A percentile compares a stretch with the other conserved stretches of the same genome.
phyloP scores from a whole-genome alignment of 2,797 vertebrate species.

The Gymnoscopelus braueri region DNA sequence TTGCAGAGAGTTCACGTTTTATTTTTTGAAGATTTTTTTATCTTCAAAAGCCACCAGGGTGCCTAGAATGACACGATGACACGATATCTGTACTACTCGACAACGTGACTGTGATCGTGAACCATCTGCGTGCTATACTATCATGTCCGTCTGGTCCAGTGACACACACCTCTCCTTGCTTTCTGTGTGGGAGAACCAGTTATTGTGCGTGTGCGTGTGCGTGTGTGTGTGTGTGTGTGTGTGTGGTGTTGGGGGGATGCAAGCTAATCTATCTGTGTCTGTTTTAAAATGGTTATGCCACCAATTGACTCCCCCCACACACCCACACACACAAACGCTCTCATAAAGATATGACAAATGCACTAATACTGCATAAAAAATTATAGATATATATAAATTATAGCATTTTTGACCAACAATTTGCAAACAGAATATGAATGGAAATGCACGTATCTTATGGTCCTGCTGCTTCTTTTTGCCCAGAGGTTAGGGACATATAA shows the following conservation, averaged over 20 bases:
- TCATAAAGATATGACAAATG: too few relatives aligned
- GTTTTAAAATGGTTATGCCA: slow-evolving; percentile 50
- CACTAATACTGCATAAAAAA: too few relatives aligned
- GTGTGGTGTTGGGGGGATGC: slow-evolving; percentile 13
- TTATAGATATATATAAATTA: too few relatives aligned
- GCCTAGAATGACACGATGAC: too few relatives aligned
- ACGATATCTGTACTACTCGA: too few relatives aligned
- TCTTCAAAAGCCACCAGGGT: too few relatives aligned
- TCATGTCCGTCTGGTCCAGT: slow-evolving; percentile 44
- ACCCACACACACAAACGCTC: slow-evolving; percentile 12
- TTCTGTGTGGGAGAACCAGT: slow-evolving; percentile 54
- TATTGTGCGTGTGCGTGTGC: not conserved
- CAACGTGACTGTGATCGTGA: too few relatives aligned
- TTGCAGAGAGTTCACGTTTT: too few relatives aligned
- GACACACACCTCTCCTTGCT: slow-evolving; percentile 19
- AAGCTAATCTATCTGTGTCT: slow-evolving; percentile 10
- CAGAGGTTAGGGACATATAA: slow-evolving; percentile 17
- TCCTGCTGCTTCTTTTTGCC: not conserved
- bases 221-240: slow-evolving; percentile 11
- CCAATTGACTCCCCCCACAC: slow-evolving; percentile 42
- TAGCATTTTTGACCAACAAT: not conserved
- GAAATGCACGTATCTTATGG: not conserved
- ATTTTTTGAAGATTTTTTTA: too few relatives aligned
- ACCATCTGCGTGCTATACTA: too few relatives aligned
- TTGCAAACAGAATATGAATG: slow-evolving; percentile 12